Percentiles rank a stretch among this genome's conserved stretches.
These are phyloP conservation scores for Limnephilus rhombicus DNA, from an alignment of 2,888 invertebrate species.

Conservation along the genomic window DNA sequence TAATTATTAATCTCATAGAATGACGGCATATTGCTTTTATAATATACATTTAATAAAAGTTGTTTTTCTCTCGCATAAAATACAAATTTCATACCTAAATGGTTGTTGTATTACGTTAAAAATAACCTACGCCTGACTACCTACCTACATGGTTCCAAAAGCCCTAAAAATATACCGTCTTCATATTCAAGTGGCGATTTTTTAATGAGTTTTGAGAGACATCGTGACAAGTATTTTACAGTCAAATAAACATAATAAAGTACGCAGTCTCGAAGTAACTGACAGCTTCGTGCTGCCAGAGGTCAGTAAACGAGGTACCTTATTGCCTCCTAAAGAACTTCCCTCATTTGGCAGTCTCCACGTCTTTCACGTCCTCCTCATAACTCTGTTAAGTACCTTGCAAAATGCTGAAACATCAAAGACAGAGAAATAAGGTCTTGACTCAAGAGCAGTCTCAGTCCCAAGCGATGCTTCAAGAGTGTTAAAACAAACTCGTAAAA, in stretches of 20 bases:
- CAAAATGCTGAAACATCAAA: conserved; percentile 1
- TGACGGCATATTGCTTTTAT: too few relatives aligned
- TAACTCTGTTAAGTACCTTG: not conserved
- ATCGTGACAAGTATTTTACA: not conserved
- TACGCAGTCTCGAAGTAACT: not conserved
- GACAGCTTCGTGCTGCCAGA: not conserved
- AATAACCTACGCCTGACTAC: not conserved
- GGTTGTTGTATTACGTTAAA: not conserved
- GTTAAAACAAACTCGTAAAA: conserved; percentile 1
- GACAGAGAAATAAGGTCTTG: not conserved
- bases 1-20: too few relatives aligned
- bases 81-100: too few relatives aligned
- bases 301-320: not conserved
- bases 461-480: not conserved
- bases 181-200: not conserved
- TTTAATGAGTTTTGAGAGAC: not conserved
- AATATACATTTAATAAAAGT: too few relatives aligned
- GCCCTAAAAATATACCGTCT: not conserved
- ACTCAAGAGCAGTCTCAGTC: not conserved
- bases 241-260: not conserved
- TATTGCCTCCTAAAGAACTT: not conserved
- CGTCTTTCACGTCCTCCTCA: not conserved
- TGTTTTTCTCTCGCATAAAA: too few relatives aligned
- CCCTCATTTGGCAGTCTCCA: not conserved
- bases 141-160: not conserved